Conservation (phyloP, 1,140 invertebrate species). For the Maniola jurtina region DNA sequence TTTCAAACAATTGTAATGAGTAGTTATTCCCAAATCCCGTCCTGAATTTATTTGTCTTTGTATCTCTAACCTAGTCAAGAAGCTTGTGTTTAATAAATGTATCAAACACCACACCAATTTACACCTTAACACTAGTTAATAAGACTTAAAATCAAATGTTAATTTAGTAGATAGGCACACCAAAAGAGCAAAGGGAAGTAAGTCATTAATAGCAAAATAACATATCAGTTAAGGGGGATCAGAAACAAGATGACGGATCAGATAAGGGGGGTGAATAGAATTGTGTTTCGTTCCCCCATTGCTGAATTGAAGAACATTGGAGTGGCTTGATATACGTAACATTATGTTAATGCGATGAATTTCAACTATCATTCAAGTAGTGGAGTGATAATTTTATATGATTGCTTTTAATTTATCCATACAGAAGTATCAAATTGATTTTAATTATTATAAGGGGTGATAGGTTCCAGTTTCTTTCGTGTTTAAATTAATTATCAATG, state of each 20-base stretch:
- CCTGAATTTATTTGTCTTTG: background rate
- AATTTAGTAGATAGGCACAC: background rate
- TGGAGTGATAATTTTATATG: constrained; percentile 11
- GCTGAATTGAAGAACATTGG: constrained; percentile 20
- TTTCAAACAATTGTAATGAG: too few relatives aligned
- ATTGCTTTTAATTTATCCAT: background rate
- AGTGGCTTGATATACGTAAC: constrained; percentile 16
- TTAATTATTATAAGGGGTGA: too few relatives aligned
- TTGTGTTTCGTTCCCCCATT: constrained; percentile 22
- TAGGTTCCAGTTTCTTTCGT: too few relatives aligned
- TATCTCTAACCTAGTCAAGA: background rate
- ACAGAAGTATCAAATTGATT: too few relatives aligned
- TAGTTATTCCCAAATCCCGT: background rate
- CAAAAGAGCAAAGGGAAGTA: constrained; percentile 52
- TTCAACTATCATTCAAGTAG: constrained; percentile 1
- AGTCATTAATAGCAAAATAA: constrained; percentile 66
- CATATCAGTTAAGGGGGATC: constrained; percentile 53
- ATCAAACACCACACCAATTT: constrained; percentile 2
- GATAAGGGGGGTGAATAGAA: constrained; percentile 43
- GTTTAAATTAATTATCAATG: too few relatives aligned
- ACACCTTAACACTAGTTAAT: background rate
- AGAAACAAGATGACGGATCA: constrained; percentile 43
- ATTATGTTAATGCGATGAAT: constrained; percentile 16
- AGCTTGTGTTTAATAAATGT: constrained; percentile 4
- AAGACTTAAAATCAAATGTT: background rate